Evolutionary conservation across 1,140 invertebrate genomes (phyloP).

Genomic region (Drosophila chauvacae): DNA sequence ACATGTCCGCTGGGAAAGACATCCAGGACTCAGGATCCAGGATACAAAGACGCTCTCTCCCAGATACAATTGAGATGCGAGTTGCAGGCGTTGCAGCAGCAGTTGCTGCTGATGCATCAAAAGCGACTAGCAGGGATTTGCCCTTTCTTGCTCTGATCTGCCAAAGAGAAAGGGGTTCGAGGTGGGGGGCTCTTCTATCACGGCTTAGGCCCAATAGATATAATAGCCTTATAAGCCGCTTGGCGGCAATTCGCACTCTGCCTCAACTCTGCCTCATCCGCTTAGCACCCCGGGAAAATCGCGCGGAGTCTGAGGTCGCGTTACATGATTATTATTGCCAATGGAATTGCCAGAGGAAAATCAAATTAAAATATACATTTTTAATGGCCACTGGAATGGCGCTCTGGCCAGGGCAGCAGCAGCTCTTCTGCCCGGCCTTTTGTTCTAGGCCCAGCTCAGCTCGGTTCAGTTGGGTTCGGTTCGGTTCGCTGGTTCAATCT

Average conservation of each 20-base stretch:
- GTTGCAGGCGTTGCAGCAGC: slow-evolving; percentile 37
- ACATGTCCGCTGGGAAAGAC: slow-evolving; percentile 61
- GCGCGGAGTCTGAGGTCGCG: slow-evolving; percentile 54
- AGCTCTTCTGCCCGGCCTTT: slow-evolving; percentile 42
- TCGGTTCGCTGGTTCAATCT: slow-evolving; percentile 75
- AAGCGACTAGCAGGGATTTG: slow-evolving; percentile 50
- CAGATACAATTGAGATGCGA: slow-evolving; percentile 51
- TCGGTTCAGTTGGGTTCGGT: slow-evolving; percentile 47
- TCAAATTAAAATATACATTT: slow-evolving; percentile 82
- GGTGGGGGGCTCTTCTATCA: slow-evolving; percentile 35
- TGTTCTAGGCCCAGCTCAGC: slow-evolving; percentile 71
- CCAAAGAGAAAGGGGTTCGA: slow-evolving; percentile 12
- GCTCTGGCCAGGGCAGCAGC: slow-evolving; percentile 8
- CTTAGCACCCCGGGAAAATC: slow-evolving; percentile 41
- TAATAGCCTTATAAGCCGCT: slow-evolving; percentile 70
- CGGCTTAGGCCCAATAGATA: slow-evolving; percentile 67
- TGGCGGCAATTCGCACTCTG: slow-evolving; percentile 53
- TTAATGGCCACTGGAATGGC: slow-evolving; percentile 68
- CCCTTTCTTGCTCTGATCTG: slow-evolving; percentile 37
- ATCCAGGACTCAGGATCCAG: slow-evolving; percentile 16
- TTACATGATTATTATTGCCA: slow-evolving; percentile 69
- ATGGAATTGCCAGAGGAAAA: slow-evolving; percentile 64
- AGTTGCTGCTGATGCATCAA: slow-evolving; percentile 55
- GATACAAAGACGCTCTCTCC: slow-evolving; percentile 51
- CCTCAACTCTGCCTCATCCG: slow-evolving; percentile 50